These are phyloP conservation scores for Drosophila tanythrix DNA, from an alignment of 2,888 invertebrate genomes.

Conservation along the genomic window DNA sequence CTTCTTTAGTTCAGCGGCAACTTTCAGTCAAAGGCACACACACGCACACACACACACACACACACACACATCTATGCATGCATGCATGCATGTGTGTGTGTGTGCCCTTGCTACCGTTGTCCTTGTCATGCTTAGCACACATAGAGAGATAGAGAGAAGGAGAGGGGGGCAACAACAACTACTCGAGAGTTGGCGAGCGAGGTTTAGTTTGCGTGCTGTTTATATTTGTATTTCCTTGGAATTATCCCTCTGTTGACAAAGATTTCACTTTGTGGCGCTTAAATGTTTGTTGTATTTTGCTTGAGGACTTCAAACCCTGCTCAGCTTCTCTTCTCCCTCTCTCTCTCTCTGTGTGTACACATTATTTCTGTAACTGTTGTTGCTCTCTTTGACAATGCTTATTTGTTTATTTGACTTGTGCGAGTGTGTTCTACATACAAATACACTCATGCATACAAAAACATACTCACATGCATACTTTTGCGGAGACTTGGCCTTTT, in stretches of 20 bases:
- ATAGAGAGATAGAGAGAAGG: conserved; percentile 5
- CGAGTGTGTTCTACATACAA: conserved; percentile 14
- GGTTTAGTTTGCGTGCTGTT: conserved; percentile 81
- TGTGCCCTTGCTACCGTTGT: conserved; percentile 59
- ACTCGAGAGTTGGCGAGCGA: conserved; percentile 63
- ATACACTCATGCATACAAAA: not conserved
- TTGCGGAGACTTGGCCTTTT: conserved; percentile 17
- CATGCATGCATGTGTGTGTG: conserved; percentile 33
- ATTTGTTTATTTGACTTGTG: conserved; percentile 75
- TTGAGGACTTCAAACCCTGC: conserved; percentile 54
- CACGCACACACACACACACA: not conserved
- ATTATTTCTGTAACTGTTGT: conserved; percentile 23
- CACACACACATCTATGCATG: not conserved
- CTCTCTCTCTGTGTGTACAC: not conserved
- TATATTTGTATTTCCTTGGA: conserved; percentile 82
- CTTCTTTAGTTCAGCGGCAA: conserved; percentile 34
- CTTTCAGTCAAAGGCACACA: conserved; percentile 72
- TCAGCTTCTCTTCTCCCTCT: not conserved
- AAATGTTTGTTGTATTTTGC: conserved; percentile 79
- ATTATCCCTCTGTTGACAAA: conserved; percentile 82
- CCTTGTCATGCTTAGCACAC: conserved; percentile 66
- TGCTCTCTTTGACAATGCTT: conserved; percentile 76
- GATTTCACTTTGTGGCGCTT: conserved; percentile 83
- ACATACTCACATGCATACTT: not conserved
- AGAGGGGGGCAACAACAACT: conserved; percentile 25